Evolutionary conservation across 1,140 invertebrate genomes (phyloP).

Genomic region (Pentalonia nigronervosa): DNA sequence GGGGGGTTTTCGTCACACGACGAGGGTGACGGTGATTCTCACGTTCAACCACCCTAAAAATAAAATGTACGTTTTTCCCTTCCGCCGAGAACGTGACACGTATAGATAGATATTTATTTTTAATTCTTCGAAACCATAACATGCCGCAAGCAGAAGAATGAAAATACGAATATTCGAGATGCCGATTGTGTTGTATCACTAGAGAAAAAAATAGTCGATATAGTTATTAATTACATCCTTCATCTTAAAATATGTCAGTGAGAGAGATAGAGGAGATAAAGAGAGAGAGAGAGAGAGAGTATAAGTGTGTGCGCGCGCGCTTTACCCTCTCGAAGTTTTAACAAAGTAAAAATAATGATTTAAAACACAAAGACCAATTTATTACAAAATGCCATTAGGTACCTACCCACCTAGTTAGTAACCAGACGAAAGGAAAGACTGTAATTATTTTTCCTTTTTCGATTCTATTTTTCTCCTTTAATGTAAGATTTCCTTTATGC

Average conservation of each 20-base stretch:
- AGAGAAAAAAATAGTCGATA: background rate
- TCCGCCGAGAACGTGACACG: background rate
- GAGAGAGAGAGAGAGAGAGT: background rate
- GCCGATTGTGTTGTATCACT: background rate
- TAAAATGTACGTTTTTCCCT: background rate
- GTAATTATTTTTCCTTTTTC: constrained; percentile 15
- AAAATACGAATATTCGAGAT: background rate
- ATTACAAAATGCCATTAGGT: constrained; percentile 28
- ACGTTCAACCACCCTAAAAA: background rate
- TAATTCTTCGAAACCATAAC: background rate
- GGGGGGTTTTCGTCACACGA: background rate
- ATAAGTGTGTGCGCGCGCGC: background rate
- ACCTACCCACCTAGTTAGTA: background rate
- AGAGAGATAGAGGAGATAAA: no score
- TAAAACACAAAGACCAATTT: constrained; percentile 28
- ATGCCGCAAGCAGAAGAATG: background rate
- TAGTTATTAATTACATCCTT: background rate
- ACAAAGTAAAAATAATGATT: constrained; percentile 29
- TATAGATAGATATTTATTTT: constrained; percentile 23
- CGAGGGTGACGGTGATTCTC: background rate
- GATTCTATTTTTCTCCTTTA: background rate
- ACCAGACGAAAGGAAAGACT: background rate
- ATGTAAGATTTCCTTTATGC: background rate
- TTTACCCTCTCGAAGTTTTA: background rate
- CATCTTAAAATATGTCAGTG: background rate